A percentile compares a stretch with the other conserved stretches of the same genome.
These are phyloP conservation scores for Gasterosteus nipponicus DNA, from an alignment of 2,113 vertebrate genomes.

Conservation along the genomic window DNA sequence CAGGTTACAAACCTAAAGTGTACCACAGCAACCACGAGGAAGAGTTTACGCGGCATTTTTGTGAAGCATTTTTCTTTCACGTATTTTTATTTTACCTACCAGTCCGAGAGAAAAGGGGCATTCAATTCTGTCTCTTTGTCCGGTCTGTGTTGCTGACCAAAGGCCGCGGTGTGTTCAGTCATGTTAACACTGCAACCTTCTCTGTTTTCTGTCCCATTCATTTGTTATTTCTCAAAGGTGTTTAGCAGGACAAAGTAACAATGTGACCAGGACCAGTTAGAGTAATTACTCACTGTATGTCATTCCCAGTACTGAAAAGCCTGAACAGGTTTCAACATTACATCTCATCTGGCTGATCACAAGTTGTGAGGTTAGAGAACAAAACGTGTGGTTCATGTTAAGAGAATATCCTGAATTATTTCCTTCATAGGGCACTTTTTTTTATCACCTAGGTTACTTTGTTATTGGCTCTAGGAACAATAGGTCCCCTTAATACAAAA, in stretches of 20 bases:
- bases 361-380: conserved; percentile 35
- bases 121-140: conserved; percentile 30
- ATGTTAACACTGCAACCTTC: conserved; percentile 26
- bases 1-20: background rate
- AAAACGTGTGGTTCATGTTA: conserved; percentile 18
- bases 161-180: conserved; percentile 23
- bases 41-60: background rate
- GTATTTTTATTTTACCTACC: conserved; percentile 6
- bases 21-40: background rate
- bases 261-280: conserved; percentile 53
- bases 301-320: conserved; percentile 27
- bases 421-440: conserved; percentile 30
- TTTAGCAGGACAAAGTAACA: conserved; percentile 37
- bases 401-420: conserved; percentile 33
- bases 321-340: background rate
- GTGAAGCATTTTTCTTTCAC: conserved; percentile 3
- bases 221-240: conserved; percentile 57
- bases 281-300: conserved; percentile 33
- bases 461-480: conserved; percentile 39
- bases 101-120: conserved; percentile 1
- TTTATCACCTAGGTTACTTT: conserved; percentile 42
- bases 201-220: conserved; percentile 44
- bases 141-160: conserved; percentile 14
- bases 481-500: conserved; percentile 45
- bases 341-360: background rate